Conservation (phyloP, 1,140 invertebrate genomes). For the Heliothis subflexa region DNA sequence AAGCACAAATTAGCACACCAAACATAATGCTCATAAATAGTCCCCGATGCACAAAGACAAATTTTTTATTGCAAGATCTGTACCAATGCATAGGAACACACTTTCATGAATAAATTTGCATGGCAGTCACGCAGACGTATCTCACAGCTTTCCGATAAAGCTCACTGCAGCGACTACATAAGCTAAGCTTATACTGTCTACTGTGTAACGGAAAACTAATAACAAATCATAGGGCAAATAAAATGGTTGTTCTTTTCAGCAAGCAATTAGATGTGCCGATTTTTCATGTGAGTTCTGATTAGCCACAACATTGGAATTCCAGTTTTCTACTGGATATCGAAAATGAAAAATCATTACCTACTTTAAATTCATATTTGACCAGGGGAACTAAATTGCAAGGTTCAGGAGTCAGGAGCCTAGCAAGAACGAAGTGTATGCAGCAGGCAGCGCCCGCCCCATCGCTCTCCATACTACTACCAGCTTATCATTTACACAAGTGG, state of each 20-base stretch:
- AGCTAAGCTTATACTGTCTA: constrained; percentile 23
- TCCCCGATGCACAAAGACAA: constrained; percentile 29
- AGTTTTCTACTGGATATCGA: too few species aligned
- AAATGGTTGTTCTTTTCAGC: too few species aligned
- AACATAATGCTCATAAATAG: neutral
- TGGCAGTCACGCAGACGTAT: constrained; percentile 49
- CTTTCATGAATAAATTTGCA: constrained; percentile 71
- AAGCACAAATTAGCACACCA: neutral
- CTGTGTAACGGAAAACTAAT: constrained; percentile 28
- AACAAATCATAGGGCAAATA: constrained; percentile 16
- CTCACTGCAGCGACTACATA: constrained; percentile 27
- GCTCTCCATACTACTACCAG: neutral
- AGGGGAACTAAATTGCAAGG: too few species aligned
- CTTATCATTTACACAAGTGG: constrained; percentile 15
- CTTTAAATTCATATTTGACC: too few species aligned
- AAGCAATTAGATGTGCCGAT: too few species aligned
- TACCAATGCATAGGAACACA: constrained; percentile 63
- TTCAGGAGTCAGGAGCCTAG: too few species aligned
- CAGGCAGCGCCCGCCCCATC: neutral
- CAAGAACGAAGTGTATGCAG: too few species aligned
- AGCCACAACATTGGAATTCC: too few species aligned
- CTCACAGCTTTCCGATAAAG: constrained; percentile 47
- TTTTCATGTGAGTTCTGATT: too few species aligned
- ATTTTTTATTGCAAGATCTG: constrained; percentile 50
- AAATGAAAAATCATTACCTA: too few species aligned